phyloP scores from a whole-genome alignment of 2,888 invertebrate species.

The Caenorhabditis plicata region DNA sequence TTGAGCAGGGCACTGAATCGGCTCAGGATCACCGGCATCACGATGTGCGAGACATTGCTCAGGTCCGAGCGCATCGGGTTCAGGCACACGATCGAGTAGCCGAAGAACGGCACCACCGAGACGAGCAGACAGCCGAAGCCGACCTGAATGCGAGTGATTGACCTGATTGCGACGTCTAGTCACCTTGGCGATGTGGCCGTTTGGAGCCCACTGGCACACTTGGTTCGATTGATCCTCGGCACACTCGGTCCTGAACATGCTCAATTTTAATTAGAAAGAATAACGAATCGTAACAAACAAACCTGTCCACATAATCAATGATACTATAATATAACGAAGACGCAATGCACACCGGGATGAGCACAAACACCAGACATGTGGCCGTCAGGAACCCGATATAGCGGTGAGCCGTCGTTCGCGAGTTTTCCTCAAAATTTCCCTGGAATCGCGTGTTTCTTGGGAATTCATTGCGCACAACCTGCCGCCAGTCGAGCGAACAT shows the following conservation, averaged over 20 bases:
- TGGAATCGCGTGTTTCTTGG: too few relatives aligned
- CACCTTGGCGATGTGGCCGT: constrained; percentile 45
- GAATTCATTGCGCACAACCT: too few relatives aligned
- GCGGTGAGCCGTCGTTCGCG: constrained; percentile 27
- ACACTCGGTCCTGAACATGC: constrained; percentile 14
- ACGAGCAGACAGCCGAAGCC: constrained; percentile 46
- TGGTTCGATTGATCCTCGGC: constrained; percentile 28
- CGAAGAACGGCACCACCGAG: constrained; percentile 49
- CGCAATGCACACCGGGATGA: constrained; percentile 52
- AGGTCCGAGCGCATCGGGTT: constrained; percentile 50
- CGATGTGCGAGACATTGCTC: constrained; percentile 23
- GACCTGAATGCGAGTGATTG: constrained; percentile 21
- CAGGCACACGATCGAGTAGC: constrained; percentile 47
- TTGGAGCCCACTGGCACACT: constrained; percentile 44
- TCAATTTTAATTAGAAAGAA: neutral
- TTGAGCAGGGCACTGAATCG: constrained; percentile 43
- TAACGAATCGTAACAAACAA: neutral
- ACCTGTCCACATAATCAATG: constrained; percentile 48
- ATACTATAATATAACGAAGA: constrained; percentile 49
- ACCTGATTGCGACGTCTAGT: too few relatives aligned
- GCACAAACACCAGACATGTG: constrained; percentile 52
- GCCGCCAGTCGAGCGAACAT: constrained; percentile 52
- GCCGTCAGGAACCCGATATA: constrained; percentile 52
- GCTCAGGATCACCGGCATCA: constrained; percentile 37
- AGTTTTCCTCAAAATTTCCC: constrained; percentile 34